Percentiles rank a stretch among this genome's conserved stretches.
Evolutionary conservation across 2,113 vertebrate genomes (phyloP).

Genomic region (Budorcas taxicolor): DNA sequence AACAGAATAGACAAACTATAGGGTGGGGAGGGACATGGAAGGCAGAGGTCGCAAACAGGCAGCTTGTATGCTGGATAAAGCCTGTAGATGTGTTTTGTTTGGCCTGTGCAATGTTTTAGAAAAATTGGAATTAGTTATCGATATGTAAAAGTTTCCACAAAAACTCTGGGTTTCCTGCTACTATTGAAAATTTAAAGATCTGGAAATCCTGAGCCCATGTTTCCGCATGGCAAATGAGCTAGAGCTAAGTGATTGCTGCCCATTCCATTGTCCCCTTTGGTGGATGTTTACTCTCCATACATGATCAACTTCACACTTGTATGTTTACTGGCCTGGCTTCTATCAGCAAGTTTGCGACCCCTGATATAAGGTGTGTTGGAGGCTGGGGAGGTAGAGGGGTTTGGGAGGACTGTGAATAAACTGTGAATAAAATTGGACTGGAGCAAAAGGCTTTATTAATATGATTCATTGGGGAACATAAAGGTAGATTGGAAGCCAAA

Average conservation of each 20-base stretch:
- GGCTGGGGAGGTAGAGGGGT: slow-evolving; percentile 9
- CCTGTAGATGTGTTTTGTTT: slow-evolving; percentile 35
- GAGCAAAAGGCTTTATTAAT: slow-evolving; percentile 35
- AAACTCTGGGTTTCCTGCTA: background rate
- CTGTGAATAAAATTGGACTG: background rate
- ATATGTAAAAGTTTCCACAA: background rate
- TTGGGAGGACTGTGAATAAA: slow-evolving; percentile 47
- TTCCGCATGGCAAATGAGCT: background rate
- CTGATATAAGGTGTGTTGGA: slow-evolving; percentile 32
- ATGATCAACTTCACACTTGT: background rate
- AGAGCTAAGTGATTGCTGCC: slow-evolving; percentile 17
- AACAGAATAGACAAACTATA: background rate
- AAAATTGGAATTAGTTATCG: slow-evolving; percentile 36
- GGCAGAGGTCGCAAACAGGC: slow-evolving; percentile 68
- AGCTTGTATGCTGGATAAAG: slow-evolving; percentile 24
- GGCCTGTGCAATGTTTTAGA: background rate
- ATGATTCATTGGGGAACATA: slow-evolving; percentile 10
- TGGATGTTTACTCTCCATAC: background rate
- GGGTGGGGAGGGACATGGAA: background rate
- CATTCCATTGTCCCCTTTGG: background rate
- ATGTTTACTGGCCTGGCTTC: slow-evolving; percentile 23
- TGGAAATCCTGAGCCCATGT: background rate
- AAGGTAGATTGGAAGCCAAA: slow-evolving; percentile 34
- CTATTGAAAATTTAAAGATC: slow-evolving; percentile 10
- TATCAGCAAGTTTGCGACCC: slow-evolving; percentile 67